phyloP scores from a whole-genome alignment of 2,113 vertebrate genomes.

The Hippocampus barbouri region DNA sequence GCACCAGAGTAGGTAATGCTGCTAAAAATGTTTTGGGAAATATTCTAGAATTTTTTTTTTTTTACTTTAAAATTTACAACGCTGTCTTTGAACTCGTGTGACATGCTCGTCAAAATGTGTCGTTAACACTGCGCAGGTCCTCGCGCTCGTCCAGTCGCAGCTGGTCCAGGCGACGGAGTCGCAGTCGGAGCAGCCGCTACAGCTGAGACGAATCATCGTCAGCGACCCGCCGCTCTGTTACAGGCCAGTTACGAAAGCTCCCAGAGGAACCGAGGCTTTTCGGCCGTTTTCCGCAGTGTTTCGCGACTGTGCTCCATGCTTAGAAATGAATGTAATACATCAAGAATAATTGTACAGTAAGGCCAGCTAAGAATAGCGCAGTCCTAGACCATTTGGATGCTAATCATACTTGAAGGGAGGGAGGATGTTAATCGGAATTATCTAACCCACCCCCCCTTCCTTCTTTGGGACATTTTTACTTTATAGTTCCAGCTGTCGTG shows the following conservation, averaged over 20 bases:
- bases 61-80: neutral
- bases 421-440: neutral
- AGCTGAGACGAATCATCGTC: slow-evolving; percentile 70
- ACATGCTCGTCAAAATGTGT: neutral
- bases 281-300: neutral
- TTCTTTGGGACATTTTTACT: neutral
- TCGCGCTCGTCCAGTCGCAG: slow-evolving; percentile 88
- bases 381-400: neutral
- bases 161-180: slow-evolving; percentile 82
- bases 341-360: slow-evolving; percentile 1
- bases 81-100: neutral
- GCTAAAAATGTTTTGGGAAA: neutral
- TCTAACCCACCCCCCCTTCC: too few species aligned
- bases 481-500: neutral
- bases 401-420: neutral
- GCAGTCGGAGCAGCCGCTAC: slow-evolving; percentile 87
- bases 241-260: slow-evolving; percentile 13
- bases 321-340: slow-evolving; percentile 9
- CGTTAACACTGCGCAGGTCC: slow-evolving; percentile 67
- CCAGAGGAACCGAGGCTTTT: neutral
- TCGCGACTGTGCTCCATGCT: slow-evolving; percentile 13
- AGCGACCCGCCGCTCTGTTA: neutral
- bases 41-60: neutral
- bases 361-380: neutral
- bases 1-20: neutral